A percentile compares a stretch with the other conserved stretches of the same genome.
These are phyloP conservation scores for Protonemura montana DNA, from an alignment of 2,888 invertebrate genomes.

Conservation along the genomic window DNA sequence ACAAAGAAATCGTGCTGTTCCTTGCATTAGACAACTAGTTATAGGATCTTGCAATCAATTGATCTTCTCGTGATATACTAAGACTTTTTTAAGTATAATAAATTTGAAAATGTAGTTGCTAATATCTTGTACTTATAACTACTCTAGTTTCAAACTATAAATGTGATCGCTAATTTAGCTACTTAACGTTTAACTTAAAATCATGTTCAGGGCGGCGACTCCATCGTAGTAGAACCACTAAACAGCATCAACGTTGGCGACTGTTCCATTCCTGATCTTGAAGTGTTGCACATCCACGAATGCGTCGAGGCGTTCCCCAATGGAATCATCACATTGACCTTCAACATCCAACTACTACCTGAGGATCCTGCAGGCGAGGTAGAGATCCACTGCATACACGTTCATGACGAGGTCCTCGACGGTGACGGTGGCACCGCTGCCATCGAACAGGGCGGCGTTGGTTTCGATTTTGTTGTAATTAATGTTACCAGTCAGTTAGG, in stretches of 20 bases:
- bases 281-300: background rate
- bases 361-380: background rate
- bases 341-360: background rate
- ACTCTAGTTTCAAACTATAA: no score
- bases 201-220: no score
- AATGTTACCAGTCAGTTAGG: background rate
- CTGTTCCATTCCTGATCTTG: background rate
- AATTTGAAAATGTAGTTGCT: no score
- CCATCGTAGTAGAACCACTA: background rate
- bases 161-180: no score
- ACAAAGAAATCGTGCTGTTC: no score
- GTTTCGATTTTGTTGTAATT: background rate
- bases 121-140: no score
- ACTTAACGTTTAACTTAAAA: no score
- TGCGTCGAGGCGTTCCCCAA: background rate
- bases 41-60: no score
- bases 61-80: no score
- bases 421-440: background rate
- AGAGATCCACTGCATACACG: background rate
- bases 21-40: no score
- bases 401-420: background rate
- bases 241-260: background rate
- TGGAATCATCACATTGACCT: background rate
- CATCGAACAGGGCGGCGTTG: background rate
- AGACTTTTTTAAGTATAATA: no score